Evolutionary conservation across 64 coral and sea anemone genomes (phyloP), one percentile per base, ranked within the genome.

Genomic region (Platygyra sinensis): DNA sequence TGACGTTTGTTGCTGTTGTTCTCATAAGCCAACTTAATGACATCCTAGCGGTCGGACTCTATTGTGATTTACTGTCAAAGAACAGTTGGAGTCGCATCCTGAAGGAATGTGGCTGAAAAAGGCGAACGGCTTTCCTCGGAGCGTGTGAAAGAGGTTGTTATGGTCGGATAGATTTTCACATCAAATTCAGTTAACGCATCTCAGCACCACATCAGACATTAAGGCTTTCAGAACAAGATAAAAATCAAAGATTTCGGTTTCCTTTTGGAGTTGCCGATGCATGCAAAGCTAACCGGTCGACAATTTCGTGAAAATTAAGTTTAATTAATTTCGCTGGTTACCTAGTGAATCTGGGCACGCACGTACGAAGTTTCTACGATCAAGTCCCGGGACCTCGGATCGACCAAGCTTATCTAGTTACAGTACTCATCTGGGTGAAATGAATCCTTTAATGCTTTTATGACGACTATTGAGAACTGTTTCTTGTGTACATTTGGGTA

Each of bases 91-190:
- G 4, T 52, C 22, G 22, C 76, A 19, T 57, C 22, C 22, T 51
- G 49, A 79, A 57, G 32, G 65, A 57, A 79, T 79, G 74, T 77
- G 76, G 50, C 76, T 78, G 76, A 24, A 78, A 78, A 52, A 78
- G 76, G 22, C 51, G 22, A n/a, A 46, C 25, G 22, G 27, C n/a
- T 55, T 42, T 12, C 36, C 49, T 46, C 33, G 15, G 11, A 76
- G 1, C 8, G 74, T 76, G 5, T 38, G 16, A 24, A 76, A 76
- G 18, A 22, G 12, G 28, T 10, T 80, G 33, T 85, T 71, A 29
- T 85, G 17, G 42, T 42, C 24, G 62, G 39, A 14, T 50, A 16
- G 8, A 67, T 16, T 51, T 22, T 17, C 59, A 10, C 13, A 17
- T 69, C 15, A 17, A 85, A 57, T 33, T 59, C 42, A 46, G 6